Conservation (phyloP, 1,140 invertebrate species). For the Drosophila truncata region DNA sequence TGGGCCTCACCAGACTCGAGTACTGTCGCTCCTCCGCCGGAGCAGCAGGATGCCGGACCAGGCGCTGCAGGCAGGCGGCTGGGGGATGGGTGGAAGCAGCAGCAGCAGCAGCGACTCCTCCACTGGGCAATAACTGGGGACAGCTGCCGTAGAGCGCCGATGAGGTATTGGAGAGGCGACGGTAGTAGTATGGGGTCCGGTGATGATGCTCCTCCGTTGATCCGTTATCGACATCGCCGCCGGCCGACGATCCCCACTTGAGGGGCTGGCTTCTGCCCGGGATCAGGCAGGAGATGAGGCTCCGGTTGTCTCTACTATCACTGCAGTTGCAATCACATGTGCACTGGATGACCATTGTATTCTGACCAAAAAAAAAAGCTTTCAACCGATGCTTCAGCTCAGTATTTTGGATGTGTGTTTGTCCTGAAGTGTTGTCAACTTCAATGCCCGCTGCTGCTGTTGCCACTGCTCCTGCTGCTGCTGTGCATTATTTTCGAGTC, state of each 20-base stretch:
- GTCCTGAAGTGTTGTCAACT: constrained; percentile 43
- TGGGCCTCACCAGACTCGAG: constrained; percentile 65
- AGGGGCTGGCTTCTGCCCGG: constrained; percentile 42
- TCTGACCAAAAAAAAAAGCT: constrained; percentile 22
- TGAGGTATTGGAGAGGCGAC: constrained; percentile 80
- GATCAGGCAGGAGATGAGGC: constrained; percentile 69
- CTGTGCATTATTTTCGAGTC: constrained; percentile 53
- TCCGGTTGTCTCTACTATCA: constrained; percentile 76
- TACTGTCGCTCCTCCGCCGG: constrained; percentile 44
- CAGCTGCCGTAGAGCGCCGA: constrained; percentile 81
- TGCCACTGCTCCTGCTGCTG: constrained; percentile 29
- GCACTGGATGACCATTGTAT: constrained; percentile 81
- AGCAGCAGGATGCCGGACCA: constrained; percentile 25
- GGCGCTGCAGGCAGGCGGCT: constrained; percentile 18
- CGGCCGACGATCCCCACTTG: constrained; percentile 36
- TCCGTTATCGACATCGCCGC: constrained; percentile 65
- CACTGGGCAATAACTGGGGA: constrained; percentile 65
- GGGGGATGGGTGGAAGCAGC: constrained; percentile 16
- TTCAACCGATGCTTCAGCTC: constrained; percentile 8
- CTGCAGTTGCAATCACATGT: constrained; percentile 84
- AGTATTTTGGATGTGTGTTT: constrained; percentile 9
- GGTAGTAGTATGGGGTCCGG: constrained; percentile 72
- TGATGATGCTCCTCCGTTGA: constrained; percentile 69
- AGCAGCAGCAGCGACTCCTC: constrained; percentile 13
- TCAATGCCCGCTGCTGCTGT: constrained; percentile 47